Base-by-base conservation (phyloP, 2,888 invertebrate species). In the Autographa gamma region DNA sequence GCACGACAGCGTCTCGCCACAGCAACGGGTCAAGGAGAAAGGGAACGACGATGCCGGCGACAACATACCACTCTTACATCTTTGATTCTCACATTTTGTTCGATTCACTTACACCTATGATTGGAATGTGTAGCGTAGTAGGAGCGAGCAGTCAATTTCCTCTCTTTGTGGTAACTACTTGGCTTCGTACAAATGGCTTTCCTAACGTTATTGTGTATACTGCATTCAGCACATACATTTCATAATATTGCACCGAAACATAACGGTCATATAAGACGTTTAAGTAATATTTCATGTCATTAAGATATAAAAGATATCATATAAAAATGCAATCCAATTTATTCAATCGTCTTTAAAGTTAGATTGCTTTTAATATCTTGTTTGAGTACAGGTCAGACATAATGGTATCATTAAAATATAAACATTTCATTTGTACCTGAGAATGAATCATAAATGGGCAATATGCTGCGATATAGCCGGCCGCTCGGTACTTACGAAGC, bases 21-120 rank as follows among this genome's bases (percentile, higher is more conserved):
- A 77, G 64, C 25, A 81, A 60, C 82, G 81, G 92, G 92, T 92
- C 92, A 92, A 93, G 91, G 91, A 90, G 91, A 91, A 85, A 86
- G 88, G 86, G 83, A 60, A 62, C 63, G 60, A 63, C 56, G 60
- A 34, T 65, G 63, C 59, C 73, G 77, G 73, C 82, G 76, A 76
- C 79, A 71, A 83, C 80, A 83, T 82, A 73, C 67, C 64, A 77
- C 34, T 71, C 63, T 76, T 74, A 71, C 60, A 66, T 70, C 66
- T 72, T 43, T 70, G 74, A 75, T 80, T 74, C 66, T 63, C 64
- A 69, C 60, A 72, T 73, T 74, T 64, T 59, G 70, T 71, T 67
- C 52, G 66, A 25, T 72, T 38, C 41, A 25, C 63, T 61, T 52
- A 62, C 59, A 34, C 61, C 48, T 60, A 65, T 9, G 61, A 1